Evolutionary conservation across 2,888 invertebrate species (phyloP).

Genomic region (Stenotaenia linearis): DNA sequence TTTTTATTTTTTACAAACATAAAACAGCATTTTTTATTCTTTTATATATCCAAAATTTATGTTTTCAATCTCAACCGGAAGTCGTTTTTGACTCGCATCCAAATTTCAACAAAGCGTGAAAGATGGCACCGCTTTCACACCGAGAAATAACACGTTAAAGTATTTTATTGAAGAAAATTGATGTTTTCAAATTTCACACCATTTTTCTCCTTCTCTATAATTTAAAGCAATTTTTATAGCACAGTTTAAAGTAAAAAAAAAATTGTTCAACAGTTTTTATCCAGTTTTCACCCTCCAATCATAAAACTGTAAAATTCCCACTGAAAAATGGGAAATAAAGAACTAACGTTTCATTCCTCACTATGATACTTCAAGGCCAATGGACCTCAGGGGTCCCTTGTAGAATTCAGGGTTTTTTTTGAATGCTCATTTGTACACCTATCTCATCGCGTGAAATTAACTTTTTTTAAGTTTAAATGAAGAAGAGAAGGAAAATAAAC

Average conservation of each 20-base stretch:
- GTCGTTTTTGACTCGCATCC: too few species aligned
- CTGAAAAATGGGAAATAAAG: neutral
- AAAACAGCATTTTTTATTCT: too few species aligned
- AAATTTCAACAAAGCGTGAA: too few species aligned
- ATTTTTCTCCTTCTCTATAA: neutral
- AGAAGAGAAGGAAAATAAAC: neutral
- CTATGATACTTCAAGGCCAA: neutral
- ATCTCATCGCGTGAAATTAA: too few species aligned
- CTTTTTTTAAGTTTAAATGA: neutral
- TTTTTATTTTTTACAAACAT: too few species aligned
- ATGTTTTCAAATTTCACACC: neutral
- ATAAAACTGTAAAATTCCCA: constrained; percentile 18
- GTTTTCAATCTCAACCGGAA: too few species aligned
- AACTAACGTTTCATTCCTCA: neutral
- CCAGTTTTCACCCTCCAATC: neutral
- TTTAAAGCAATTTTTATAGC: neutral
- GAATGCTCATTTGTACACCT: neutral
- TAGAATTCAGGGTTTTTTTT: neutral
- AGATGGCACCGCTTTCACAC: too few species aligned
- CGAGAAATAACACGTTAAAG: neutral
- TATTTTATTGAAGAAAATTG: neutral
- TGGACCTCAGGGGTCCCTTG: neutral
- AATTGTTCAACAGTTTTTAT: neutral
- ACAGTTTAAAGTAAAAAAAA: neutral
- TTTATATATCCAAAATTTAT: too few species aligned